Conservation (phyloP, 1,140 invertebrate species). For the Drepana arcuata region DNA sequence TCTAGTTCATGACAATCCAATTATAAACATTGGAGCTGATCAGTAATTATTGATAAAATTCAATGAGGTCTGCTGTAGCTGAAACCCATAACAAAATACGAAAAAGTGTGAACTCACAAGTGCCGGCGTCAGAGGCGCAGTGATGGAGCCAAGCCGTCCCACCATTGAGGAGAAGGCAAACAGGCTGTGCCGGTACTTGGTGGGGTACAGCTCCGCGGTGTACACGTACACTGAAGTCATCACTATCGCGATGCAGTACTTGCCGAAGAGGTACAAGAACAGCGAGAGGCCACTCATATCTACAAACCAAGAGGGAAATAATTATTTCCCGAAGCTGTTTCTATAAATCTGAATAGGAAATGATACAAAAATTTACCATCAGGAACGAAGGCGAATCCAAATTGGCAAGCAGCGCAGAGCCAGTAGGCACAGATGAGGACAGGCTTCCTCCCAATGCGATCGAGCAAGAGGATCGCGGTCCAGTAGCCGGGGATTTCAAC, state of each 20-base stretch:
- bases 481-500: constrained; percentile 82
- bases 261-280: constrained; percentile 74
- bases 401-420: constrained; percentile 69
- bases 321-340: too few relatives aligned
- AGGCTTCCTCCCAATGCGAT: constrained; percentile 75
- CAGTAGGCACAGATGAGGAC: constrained; percentile 73
- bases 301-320: too few relatives aligned
- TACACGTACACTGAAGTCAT: constrained; percentile 76
- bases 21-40: too few relatives aligned
- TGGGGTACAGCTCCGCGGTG: constrained; percentile 79
- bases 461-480: constrained; percentile 73
- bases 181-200: constrained; percentile 73
- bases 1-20: too few relatives aligned
- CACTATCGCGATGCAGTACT: constrained; percentile 74
- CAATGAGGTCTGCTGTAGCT: too few relatives aligned
- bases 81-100: neutral
- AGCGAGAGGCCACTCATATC: constrained; percentile 56
- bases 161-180: constrained; percentile 57
- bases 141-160: constrained; percentile 26
- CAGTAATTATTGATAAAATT: too few relatives aligned
- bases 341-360: constrained; percentile 20
- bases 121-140: constrained; percentile 28
- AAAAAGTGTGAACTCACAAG: constrained; percentile 18
- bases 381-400: constrained; percentile 45
- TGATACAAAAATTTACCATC: constrained; percentile 25